Evolutionary conservation across 2,113 vertebrate species (phyloP), one percentile per base, ranked within the genome.

Genomic region (Chionis minor): DNA sequence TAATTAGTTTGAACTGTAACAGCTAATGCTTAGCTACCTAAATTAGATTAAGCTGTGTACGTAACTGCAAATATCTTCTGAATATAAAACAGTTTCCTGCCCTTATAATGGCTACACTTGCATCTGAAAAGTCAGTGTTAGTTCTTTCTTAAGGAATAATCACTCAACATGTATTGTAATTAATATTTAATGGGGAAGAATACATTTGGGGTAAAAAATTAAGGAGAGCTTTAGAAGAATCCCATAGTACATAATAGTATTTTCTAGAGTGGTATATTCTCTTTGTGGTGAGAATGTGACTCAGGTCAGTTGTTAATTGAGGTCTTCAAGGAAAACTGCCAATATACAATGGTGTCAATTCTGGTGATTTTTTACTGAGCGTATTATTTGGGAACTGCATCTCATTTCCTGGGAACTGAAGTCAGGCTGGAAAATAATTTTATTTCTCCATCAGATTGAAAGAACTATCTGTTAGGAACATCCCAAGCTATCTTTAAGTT

Each of bases 1-100:
- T 96, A 95, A 96, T 96, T 92, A 94, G 47, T 69, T 87, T 79
- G 84, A 92, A 87, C 44, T 52, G 47, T 63, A 92, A 71, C 23
- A 81, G 61, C 59, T 81, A 95, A 89, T 79, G 58, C 56, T 89
- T 59, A 91, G 73, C 61, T 92, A 89, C 52, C 77, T 81, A 87
- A 94, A 94, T 94, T 84, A 91, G 59, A 96, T 95, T 89, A 91
- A 95, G 40, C 18, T 94, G 16, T 15, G 47, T 84, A 86, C 4
- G 10, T 49, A 91, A 84, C 56, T 65, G 86, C 27, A 95, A 79
- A 56, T 92, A 91, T 71, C 73, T 94, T 89, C 61, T 75, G 70
- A 93, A 94, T 84, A 75, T 81, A 89, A 92, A 96, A 47, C 5
- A 96, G 55, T 40, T 91, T 84, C 52, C 86, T 94, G 32, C 12